Conservation (phyloP, 2,113 vertebrate species). For the Melanotaenia duboulayi region DNA sequence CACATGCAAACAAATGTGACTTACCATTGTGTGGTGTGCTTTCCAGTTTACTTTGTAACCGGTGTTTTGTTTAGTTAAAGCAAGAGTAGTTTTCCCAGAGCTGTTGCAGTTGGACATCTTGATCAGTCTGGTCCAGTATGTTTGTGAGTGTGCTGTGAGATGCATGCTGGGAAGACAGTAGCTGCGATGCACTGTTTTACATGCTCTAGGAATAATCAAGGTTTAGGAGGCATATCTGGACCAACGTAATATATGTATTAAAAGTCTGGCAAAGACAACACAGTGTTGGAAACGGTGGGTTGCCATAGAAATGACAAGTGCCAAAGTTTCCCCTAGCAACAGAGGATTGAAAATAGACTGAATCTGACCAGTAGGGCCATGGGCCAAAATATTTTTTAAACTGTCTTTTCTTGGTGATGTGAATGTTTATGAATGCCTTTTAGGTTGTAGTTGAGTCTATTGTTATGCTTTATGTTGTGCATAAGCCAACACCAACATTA, state of each 20-base stretch:
- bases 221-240: slow-evolving; percentile 43
- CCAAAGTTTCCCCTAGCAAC: slow-evolving; percentile 76
- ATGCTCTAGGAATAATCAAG: slow-evolving; percentile 42
- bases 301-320: slow-evolving; percentile 75
- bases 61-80: slow-evolving; percentile 30
- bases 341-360: slow-evolving; percentile 67
- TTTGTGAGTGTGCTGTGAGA: slow-evolving; percentile 38
- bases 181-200: slow-evolving; percentile 30
- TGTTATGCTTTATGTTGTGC: neutral
- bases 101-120: slow-evolving; percentile 23
- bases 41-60: slow-evolving; percentile 3
- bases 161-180: slow-evolving; percentile 51
- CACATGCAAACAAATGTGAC: neutral
- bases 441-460: neutral
- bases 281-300: slow-evolving; percentile 66
- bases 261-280: slow-evolving; percentile 62
- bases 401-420: neutral
- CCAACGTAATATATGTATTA: slow-evolving; percentile 70
- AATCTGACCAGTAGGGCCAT: slow-evolving; percentile 55
- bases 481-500: neutral
- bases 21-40: neutral
- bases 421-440: slow-evolving; percentile 12
- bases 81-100: slow-evolving; percentile 25
- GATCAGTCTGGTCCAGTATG: neutral
- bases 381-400: slow-evolving; percentile 31